Conservation (phyloP, 2,113 vertebrate genomes). For the Meles meles region DNA sequence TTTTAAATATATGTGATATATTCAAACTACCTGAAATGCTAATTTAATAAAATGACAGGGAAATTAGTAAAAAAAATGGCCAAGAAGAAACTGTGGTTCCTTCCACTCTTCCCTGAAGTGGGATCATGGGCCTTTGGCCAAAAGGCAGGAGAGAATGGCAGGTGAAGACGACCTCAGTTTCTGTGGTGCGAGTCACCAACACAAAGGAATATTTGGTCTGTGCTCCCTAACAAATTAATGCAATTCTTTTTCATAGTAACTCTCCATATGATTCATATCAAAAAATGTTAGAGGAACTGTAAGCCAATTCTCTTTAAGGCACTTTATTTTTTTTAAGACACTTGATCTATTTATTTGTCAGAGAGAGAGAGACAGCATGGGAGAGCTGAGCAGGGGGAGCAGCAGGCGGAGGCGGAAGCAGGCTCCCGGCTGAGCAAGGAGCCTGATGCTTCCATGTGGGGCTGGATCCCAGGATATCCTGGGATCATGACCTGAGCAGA, state of each 20-base stretch:
- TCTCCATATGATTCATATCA: background rate
- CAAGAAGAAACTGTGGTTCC: background rate
- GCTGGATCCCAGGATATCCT: too few species aligned
- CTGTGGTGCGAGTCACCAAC: background rate
- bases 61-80: background rate
- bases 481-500: background rate
- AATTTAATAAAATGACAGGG: background rate
- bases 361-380: too few species aligned
- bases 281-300: background rate
- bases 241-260: background rate
- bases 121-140: too few species aligned
- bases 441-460: too few species aligned
- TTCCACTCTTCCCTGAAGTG: background rate
- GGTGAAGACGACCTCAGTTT: background rate
- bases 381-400: too few species aligned
- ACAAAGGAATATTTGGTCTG: background rate
- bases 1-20: background rate
- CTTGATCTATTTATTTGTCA: background rate
- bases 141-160: background rate
- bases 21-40: background rate
- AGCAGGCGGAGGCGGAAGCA: too few species aligned
- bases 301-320: background rate
- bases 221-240: background rate
- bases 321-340: background rate
- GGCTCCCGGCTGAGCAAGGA: too few species aligned